phyloP scores from a whole-genome alignment of 2,113 vertebrate species.

The Trochalopteron elliotii region DNA sequence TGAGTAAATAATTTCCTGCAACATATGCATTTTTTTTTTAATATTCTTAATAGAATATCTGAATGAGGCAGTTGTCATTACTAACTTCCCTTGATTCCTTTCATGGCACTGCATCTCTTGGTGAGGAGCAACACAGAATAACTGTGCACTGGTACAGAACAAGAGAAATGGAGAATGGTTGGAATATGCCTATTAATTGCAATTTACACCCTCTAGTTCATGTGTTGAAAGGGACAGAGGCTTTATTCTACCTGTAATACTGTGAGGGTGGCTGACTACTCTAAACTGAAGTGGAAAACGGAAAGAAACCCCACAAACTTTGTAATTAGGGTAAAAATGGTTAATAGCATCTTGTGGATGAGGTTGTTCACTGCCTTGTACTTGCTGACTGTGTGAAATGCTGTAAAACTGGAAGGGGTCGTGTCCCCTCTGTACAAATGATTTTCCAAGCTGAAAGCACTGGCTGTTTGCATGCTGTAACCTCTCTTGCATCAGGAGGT shows the following conservation, averaged over 20 bases:
- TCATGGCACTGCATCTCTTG: neutral
- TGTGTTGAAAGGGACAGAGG: neutral
- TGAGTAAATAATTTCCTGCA: neutral
- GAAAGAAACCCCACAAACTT: neutral
- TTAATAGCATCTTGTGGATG: neutral
- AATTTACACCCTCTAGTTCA: neutral
- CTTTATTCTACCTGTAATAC: neutral
- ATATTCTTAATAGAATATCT: neutral
- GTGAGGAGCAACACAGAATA: neutral
- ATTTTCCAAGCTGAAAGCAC: neutral
- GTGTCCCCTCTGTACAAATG: neutral
- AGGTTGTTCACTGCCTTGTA: neutral
- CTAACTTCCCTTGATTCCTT: neutral
- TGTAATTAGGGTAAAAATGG: neutral
- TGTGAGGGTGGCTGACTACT: neutral
- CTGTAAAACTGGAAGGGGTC: neutral
- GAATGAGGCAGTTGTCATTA: neutral
- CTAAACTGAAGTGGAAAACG: neutral
- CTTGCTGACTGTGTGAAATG: neutral
- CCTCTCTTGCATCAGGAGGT: neutral
- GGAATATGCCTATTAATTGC: neutral
- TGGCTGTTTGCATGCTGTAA: neutral
- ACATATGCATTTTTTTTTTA: neutral
- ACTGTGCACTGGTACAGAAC: neutral
- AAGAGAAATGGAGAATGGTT: neutral